Evolutionary conservation across 1,140 invertebrate genomes (phyloP), one percentile per base, ranked within the genome.

Genomic region (Aplysia californica): DNA sequence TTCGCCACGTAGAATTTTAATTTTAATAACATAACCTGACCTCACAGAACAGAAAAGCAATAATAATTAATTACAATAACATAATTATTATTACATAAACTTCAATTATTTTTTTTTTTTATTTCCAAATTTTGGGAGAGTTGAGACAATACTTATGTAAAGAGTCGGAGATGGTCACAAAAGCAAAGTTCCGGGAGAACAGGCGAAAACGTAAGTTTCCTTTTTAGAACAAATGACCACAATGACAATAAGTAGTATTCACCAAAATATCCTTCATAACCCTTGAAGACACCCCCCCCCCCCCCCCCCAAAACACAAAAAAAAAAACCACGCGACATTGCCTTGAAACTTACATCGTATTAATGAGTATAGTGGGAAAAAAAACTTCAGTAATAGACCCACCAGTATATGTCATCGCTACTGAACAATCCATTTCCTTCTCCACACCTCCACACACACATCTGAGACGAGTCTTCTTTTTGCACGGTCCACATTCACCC

Each of bases 401-500:
- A 88, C 85, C 84, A 75, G 78, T 84, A 73, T 82, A 85, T 31
- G 80, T 64, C 1, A 77, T 56, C n/a, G 81, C 82, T 35, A 96
- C 92, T 1, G 90, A 90, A 86, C 97, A 99, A 0, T 93, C 91
- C 59, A 98, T 92, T 87, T 96, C 93, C 80, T 94, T 94, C 21
- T 85, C 85, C 39, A 84, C 74, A 26, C 79, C 76, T n/a, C 95
- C 95, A 89, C 98, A 99, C n/a, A 96, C 93, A 86, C 98, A 99
- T 69, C 92, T 93, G 0, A 97, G 92, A 1, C 92, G 87, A 0
- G 96, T 96, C 21, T 92, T 93, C 26, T 94, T 92, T 21, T 93
- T 92, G 84, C 98, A 99, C 0, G 93, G 92, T 6, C 94, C 94
- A 88, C 98, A 99, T 18, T 92, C 90, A 0, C 94, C 95, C 85